Evolutionary conservation across 1,140 invertebrate species (phyloP).

Genomic region (Nephila pilipes): DNA sequence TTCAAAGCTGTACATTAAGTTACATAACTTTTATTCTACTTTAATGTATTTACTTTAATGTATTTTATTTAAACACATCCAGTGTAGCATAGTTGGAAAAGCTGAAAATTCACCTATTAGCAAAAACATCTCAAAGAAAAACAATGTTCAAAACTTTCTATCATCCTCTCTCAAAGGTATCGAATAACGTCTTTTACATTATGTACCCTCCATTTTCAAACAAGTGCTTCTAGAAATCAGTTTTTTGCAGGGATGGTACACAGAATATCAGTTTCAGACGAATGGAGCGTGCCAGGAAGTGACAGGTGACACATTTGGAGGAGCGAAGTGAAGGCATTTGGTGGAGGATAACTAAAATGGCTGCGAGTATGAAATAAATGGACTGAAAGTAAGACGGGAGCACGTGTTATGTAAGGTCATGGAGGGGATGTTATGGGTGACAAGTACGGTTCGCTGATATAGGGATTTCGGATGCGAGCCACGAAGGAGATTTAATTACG

Average conservation of each 20-base stretch:
- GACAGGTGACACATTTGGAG: slow-evolving; percentile 51
- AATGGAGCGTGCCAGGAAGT: slow-evolving; percentile 46
- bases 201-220: not conserved
- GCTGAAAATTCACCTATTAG: no score
- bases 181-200: not conserved
- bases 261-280: not conserved
- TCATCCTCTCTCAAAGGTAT: not conserved
- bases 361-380: slow-evolving; percentile 19
- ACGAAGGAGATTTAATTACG: not conserved
- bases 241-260: not conserved
- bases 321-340: not conserved
- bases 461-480: not conserved
- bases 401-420: slow-evolving; percentile 51
- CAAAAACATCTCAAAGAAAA: no score
- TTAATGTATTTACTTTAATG: no score
- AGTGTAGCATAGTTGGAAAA: no score
- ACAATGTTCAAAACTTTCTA: no score
- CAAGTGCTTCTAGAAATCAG: not conserved
- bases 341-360: no score
- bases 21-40: no score
- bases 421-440: not conserved
- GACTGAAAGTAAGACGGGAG: slow-evolving; percentile 22
- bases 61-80: no score
- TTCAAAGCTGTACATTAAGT: no score
- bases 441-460: slow-evolving; percentile 1